These are phyloP conservation scores for Listronotus bonariensis DNA, from an alignment of 1,140 invertebrate species.

Conservation along the genomic window DNA sequence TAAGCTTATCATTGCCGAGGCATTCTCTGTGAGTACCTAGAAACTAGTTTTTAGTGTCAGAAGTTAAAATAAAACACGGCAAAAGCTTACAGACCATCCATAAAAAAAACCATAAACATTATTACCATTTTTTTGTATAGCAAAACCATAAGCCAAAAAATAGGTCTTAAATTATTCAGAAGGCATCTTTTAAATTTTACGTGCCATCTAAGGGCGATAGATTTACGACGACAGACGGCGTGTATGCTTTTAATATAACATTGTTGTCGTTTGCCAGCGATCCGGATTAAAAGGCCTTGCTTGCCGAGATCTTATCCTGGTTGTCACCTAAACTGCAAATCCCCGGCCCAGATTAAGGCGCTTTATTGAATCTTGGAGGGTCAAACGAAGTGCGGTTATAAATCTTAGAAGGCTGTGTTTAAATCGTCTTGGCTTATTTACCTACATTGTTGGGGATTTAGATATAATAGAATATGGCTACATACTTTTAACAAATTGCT, in stretches of 20 bases:
- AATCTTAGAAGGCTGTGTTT: not conserved
- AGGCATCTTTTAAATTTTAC: conserved; percentile 29
- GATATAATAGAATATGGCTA: not conserved
- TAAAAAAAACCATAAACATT: conserved; percentile 1
- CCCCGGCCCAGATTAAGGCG: conserved; percentile 29
- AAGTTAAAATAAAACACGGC: too few species aligned
- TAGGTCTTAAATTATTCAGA: conserved; percentile 26
- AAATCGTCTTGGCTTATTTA: conserved; percentile 1
- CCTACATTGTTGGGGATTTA: conserved; percentile 5
- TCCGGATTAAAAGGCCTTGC: conserved; percentile 32
- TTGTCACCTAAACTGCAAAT: conserved; percentile 37
- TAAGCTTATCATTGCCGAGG: too few species aligned
- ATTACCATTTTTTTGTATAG: not conserved
- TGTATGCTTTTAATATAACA: conserved; percentile 37
- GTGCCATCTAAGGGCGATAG: conserved; percentile 17
- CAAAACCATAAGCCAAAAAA: conserved; percentile 1
- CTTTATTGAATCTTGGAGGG: conserved; percentile 36
- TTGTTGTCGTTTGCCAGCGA: conserved; percentile 34
- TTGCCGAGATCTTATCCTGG: conserved; percentile 33
- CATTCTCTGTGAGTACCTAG: too few species aligned
- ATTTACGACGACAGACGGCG: conserved; percentile 31
- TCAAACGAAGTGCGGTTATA: conserved; percentile 29
- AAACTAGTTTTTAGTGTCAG: too few species aligned
- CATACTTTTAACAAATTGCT: not conserved
- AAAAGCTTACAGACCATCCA: too few species aligned